Conservation (phyloP, 64 coral and sea anemone species). For the Montipora capricornis region DNA sequence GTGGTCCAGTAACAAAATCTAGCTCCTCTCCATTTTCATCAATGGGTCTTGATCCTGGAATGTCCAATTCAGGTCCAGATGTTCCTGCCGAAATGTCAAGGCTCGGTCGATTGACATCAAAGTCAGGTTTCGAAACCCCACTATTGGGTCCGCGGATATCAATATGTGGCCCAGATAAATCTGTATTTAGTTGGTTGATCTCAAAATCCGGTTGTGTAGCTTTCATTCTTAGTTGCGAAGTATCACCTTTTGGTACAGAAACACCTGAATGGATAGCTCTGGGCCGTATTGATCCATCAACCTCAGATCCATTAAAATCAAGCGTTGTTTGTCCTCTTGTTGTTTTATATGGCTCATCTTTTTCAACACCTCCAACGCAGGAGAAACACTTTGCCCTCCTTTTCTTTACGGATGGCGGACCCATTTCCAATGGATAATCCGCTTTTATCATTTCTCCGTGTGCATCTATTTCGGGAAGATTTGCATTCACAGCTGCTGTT, state of each 20-base stretch:
- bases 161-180: neutral
- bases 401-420: conserved; percentile 4
- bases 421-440: neutral
- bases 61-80: neutral
- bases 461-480: neutral
- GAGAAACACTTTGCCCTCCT: conserved; percentile 5
- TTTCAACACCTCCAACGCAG: conserved; percentile 1
- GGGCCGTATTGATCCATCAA: neutral
- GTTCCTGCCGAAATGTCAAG: neutral
- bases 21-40: neutral
- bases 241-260: neutral
- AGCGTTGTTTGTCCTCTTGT: neutral
- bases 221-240: too few species aligned
- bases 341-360: conserved; percentile 19
- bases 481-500: neutral
- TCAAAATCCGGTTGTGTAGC: neutral
- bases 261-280: neutral
- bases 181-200: neutral
- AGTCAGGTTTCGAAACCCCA: neutral
- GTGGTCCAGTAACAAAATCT: neutral
- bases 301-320: too few species aligned
- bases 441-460: neutral
- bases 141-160: neutral
- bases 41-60: neutral
- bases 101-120: neutral